Evolutionary conservation across 2,113 vertebrate species (phyloP).

Genomic region (Perognathus longimembris): DNA sequence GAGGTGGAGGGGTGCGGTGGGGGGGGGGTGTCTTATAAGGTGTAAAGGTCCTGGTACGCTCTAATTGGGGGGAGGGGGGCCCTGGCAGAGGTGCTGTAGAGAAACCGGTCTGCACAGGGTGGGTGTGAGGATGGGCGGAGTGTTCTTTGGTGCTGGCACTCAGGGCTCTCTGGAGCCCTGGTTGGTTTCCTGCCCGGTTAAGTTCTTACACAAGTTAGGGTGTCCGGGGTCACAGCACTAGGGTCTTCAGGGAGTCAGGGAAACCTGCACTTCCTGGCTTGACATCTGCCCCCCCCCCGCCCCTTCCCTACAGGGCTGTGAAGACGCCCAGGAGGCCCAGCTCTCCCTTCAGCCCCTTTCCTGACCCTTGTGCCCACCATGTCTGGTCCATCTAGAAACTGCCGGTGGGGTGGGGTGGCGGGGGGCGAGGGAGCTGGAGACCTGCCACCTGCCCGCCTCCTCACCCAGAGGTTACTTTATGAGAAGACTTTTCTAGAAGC

Average conservation of each 20-base stretch:
- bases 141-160: neutral
- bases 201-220: neutral
- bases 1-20: neutral
- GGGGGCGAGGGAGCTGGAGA: constrained; percentile 84
- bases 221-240: neutral
- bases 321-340: neutral
- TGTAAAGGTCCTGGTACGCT: too few relatives aligned
- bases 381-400: neutral
- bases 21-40: too few relatives aligned
- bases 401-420: constrained; percentile 53
- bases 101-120: accelerated
- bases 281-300: constrained; percentile 48
- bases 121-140: neutral
- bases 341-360: neutral
- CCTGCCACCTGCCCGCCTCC: constrained; percentile 85
- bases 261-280: constrained; percentile 23
- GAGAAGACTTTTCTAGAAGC: constrained; percentile 92
- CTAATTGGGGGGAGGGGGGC: neutral
- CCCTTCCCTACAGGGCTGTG: neutral
- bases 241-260: neutral
- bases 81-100: neutral
- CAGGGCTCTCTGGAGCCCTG: neutral
- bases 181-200: neutral
- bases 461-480: constrained; percentile 88
- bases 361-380: neutral